Conservation (phyloP, 2,888 invertebrate genomes). For the Dorcus hopei region DNA sequence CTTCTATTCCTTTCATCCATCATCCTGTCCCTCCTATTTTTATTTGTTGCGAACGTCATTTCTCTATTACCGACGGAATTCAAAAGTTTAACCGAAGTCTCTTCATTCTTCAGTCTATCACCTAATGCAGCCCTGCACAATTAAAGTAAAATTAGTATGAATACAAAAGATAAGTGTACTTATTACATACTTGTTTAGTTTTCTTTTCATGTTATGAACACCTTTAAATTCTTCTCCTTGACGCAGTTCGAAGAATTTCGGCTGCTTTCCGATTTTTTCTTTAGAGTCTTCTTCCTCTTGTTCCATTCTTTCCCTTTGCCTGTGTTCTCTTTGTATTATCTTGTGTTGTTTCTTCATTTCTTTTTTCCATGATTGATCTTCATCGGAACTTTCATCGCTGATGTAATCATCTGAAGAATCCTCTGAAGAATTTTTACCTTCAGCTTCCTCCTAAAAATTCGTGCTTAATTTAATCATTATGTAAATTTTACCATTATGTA, state of each 20-base stretch:
- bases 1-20: constrained; percentile 61
- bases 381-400: constrained; percentile 59
- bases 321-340: constrained; percentile 57
- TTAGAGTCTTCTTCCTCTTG: constrained; percentile 38
- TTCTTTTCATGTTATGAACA: constrained; percentile 52
- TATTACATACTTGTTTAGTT: constrained; percentile 51
- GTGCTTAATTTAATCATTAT: constrained; percentile 3
- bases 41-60: constrained; percentile 72
- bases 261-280: constrained; percentile 41
- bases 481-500: neutral
- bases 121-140: constrained; percentile 65
- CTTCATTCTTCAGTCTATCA: constrained; percentile 66
- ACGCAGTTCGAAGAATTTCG: constrained; percentile 61
- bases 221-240: constrained; percentile 60
- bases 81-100: constrained; percentile 52
- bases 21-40: constrained; percentile 54
- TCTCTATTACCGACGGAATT: constrained; percentile 70
- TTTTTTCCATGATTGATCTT: constrained; percentile 74
- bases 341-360: constrained; percentile 77
- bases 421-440: constrained; percentile 40
- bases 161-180: neutral
- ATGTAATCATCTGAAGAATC: constrained; percentile 19
- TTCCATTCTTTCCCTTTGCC: constrained; percentile 45
- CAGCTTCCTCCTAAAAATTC: constrained; percentile 42
- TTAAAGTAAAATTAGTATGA: neutral